Conservation (phyloP, 2,113 vertebrate genomes). For the Cynocephalus volans region DNA sequence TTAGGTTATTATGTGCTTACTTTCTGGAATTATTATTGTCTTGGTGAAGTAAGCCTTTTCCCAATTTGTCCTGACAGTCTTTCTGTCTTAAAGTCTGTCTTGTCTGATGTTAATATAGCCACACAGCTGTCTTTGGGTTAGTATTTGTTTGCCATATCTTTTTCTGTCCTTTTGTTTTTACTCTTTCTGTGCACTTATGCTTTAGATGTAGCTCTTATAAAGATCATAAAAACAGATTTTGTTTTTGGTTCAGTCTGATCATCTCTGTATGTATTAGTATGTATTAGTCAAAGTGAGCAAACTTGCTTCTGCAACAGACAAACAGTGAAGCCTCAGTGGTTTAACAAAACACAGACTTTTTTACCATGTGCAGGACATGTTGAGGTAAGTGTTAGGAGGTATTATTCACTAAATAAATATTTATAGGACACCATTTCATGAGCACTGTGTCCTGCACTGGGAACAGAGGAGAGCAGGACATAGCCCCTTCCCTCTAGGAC, state of each 20-base stretch:
- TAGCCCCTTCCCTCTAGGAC: neutral
- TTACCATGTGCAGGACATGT: neutral
- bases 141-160: neutral
- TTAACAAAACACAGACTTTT: neutral
- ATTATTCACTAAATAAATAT: neutral
- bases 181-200: neutral
- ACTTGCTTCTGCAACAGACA: neutral
- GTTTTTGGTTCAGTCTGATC: neutral
- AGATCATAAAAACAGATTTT: neutral
- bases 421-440: neutral
- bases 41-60: neutral
- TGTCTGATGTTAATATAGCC: neutral
- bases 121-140: neutral
- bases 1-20: neutral
- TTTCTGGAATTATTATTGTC: neutral
- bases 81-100: neutral
- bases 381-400: neutral
- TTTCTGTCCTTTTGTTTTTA: neutral
- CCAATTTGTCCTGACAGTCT: neutral
- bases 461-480: neutral
- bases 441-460: neutral
- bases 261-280: neutral
- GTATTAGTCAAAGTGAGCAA: neutral
- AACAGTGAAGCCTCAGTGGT: neutral
- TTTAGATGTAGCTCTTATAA: neutral